Evolutionary conservation across 2,888 invertebrate species (phyloP), one percentile per base, ranked within the genome.

Genomic region (Microdon myrmicae): DNA sequence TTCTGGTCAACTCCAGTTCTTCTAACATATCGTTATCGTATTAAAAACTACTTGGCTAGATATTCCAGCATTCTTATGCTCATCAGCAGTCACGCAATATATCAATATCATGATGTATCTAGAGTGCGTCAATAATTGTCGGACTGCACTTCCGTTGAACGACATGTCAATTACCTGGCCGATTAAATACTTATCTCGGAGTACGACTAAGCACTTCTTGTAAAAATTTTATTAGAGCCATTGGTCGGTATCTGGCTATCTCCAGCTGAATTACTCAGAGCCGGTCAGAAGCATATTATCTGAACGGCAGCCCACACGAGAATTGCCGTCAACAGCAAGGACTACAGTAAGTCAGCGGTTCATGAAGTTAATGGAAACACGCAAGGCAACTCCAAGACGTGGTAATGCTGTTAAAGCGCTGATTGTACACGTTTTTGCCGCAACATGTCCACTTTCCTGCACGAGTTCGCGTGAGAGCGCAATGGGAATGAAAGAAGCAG

Each of bases 181-280:
- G 48, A 55, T 61, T 49, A 44, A 55, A 44, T 49, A 44, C 39
- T 55, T 45, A 44, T 61, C 56, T 41, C 37, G 28, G 10, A 29
- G 13, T 51, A 55, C 45, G 61, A 56, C 51, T 51, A 61, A 56
- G 61, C 55, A 56, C 49, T 61, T 56, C 55, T 44, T 51, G 56
- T 45, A 45, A 43, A 49, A 49, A 35, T 51, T 56, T 32, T 49
- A 55, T 49, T 38, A 29, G 44, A 61, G 49, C 55, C 60, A 61
- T 41, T 61, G 60, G 34, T 38, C 55, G 28, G 38, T 29, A 61
- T 61, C 60, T 61, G 39, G 44, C 44, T 49, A 44, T 31, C 12
- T 32, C 12, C 49, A 38, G 55, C 51, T 45, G 56, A 54, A 56
- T 61, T 61, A 51, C 55, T 61, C 39, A 51, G n/a, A n/a, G n/a